phyloP scores from a whole-genome alignment of 1,140 invertebrate genomes.

The Piezodorus guildinii region DNA sequence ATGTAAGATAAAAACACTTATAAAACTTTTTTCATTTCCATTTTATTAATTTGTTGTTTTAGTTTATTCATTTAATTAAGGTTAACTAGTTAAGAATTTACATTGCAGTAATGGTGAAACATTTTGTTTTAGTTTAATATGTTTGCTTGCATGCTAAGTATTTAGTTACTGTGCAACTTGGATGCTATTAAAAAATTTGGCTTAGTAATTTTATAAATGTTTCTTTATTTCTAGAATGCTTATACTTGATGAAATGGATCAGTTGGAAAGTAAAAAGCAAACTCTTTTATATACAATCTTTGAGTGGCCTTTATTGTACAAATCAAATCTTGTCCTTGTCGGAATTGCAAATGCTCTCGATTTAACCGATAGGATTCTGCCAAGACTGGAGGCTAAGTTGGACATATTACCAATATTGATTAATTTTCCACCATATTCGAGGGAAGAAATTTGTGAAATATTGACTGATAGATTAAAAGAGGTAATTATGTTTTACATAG shows the following conservation, averaged over 20 bases:
- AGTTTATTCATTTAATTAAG: too few species aligned
- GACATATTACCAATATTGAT: constrained; percentile 60
- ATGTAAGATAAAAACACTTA: too few species aligned
- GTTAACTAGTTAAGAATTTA: too few species aligned
- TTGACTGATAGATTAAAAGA: constrained; percentile 62
- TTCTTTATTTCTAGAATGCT: constrained; percentile 48
- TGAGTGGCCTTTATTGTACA: constrained; percentile 68
- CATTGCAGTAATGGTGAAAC: too few species aligned
- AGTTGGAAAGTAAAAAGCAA: constrained; percentile 71
- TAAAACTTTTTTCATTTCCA: too few species aligned
- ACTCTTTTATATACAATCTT: constrained; percentile 86
- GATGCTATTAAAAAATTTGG: too few species aligned
- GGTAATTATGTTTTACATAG: constrained; percentile 32
- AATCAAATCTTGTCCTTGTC: constrained; percentile 67
- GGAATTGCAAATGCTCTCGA: constrained; percentile 95
- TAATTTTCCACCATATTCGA: constrained; percentile 87
- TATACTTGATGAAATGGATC: constrained; percentile 94
- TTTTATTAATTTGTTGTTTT: too few species aligned
- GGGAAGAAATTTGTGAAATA: constrained; percentile 78
- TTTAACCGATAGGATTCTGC: constrained; percentile 80
- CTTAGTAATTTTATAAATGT: neutral
- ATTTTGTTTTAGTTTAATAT: too few species aligned
- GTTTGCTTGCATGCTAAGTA: too few species aligned
- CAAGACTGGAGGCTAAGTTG: constrained; percentile 64
- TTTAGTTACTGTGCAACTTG: too few species aligned